Evolutionary conservation across 2,113 vertebrate species (phyloP).

Genomic region (Echinops telfairi): DNA sequence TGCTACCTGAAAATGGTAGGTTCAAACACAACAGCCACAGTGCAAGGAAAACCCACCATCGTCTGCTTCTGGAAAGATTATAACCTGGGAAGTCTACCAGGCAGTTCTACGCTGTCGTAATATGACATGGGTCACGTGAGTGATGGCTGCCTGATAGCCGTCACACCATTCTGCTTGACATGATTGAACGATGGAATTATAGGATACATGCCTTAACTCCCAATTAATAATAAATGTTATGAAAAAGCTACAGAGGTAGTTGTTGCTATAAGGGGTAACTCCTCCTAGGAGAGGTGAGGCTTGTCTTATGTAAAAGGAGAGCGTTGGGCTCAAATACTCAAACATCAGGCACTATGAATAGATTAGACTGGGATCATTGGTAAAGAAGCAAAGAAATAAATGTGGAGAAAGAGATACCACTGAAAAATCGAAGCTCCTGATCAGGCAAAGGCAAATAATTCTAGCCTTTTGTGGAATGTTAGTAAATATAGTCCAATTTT

Average conservation of each 20-base stretch:
- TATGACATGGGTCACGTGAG: too few relatives aligned
- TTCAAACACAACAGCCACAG: not conserved
- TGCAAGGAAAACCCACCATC: not conserved
- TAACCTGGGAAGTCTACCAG: not conserved
- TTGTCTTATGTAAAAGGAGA: not conserved
- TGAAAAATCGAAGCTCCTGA: not conserved
- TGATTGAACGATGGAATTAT: too few relatives aligned
- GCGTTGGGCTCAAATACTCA: not conserved
- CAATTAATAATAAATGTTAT: too few relatives aligned
- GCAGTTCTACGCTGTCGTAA: too few relatives aligned
- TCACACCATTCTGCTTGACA: too few relatives aligned
- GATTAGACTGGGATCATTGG: not conserved
- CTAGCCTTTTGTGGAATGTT: not conserved
- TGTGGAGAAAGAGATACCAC: not conserved
- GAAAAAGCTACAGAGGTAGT: not conserved
- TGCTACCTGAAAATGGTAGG: not conserved
- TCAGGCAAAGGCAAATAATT: not conserved
- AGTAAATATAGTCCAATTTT: not conserved
- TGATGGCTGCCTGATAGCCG: too few relatives aligned
- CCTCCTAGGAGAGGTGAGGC: not conserved
- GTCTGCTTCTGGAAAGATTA: not conserved
- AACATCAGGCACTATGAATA: not conserved
- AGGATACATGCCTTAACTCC: too few relatives aligned
- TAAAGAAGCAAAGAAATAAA: slow-evolving; percentile 19
- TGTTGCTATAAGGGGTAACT: not conserved